Evolutionary conservation across 2,113 vertebrate genomes (phyloP), one percentile per base, ranked within the genome.

Genomic region (Oceanodroma tethys): DNA sequence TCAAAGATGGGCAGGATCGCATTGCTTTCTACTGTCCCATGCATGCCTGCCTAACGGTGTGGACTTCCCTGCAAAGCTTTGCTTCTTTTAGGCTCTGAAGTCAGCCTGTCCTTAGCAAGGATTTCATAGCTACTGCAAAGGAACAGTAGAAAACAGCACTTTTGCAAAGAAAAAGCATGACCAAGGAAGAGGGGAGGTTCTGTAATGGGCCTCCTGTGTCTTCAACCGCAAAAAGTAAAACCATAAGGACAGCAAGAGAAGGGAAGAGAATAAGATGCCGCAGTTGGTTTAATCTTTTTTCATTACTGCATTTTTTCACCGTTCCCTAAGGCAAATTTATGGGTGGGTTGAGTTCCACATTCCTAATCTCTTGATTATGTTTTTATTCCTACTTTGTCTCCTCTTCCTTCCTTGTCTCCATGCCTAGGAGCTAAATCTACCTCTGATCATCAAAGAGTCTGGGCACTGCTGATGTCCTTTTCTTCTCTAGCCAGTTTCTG

Each of bases 341-440:
- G 90, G 95, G 65, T 89, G 96, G 88, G 76, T 97, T 95, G 94
- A 68, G 72, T 95, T 86, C 92, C 78, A 93, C 88, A 89, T 95
- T 96, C 88, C 92, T 97, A 92, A 95, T 97, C 90, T 96, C 92
- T 86, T 94, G 94, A 95, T 97, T 97, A 86, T 93, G 92, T 94
- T 96, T 97, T 97, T 95, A 91, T 95, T 95, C 94, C 83, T 93
- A 88, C 86, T 95, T 93, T 3, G 29, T 93, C 90, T 93, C 59
- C 38, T 91, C 79, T 96, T 91, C 88, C 86, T 97, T 97, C 96
- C 88, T 97, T 84, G 80, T 95, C 92, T 91, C 36, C 40, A 2
- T 95, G 95, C 96, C 94, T 88, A 17, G 80, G 40, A 96, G 94
- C 94, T 87, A 95, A 89, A 95, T 91, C 90, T 86, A 96, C 97